These are phyloP conservation scores for Rhinella marina DNA, from an alignment of 2,797 vertebrate species.

Conservation along the genomic window DNA sequence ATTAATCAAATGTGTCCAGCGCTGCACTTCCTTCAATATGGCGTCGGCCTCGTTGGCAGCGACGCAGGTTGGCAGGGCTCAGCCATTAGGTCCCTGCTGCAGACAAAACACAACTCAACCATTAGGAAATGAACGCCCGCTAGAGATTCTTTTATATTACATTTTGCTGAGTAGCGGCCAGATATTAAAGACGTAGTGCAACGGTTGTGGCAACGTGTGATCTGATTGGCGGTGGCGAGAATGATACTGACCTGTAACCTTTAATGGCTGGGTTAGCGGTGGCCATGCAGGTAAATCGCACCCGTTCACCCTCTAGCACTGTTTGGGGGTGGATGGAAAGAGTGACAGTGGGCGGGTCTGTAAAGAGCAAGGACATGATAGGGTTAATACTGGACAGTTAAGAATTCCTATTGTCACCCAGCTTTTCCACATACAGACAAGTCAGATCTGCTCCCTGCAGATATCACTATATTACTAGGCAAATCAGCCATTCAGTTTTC, in stretches of 20 bases:
- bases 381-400: background rate
- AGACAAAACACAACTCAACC: background rate
- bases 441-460: too few species aligned
- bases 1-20: background rate
- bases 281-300: slow-evolving; percentile 91
- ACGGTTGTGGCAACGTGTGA: background rate
- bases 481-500: too few species aligned
- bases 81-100: background rate
- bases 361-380: background rate
- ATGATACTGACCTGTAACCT: slow-evolving; percentile 84
- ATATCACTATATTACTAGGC: too few species aligned
- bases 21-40: slow-evolving; percentile 13
- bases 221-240: too few species aligned
- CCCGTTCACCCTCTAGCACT: slow-evolving; percentile 90
- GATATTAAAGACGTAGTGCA: background rate
- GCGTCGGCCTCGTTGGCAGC: background rate
- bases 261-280: slow-evolving; percentile 92
- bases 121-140: background rate
- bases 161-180: background rate
- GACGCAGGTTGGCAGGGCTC: background rate
- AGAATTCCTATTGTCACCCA: background rate
- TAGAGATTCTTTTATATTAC: background rate
- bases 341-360: slow-evolving; percentile 91
- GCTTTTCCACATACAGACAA: background rate
- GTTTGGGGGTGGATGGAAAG: slow-evolving; percentile 94